Conservation (phyloP, 2,113 vertebrate genomes). For the Holacanthus passer region DNA sequence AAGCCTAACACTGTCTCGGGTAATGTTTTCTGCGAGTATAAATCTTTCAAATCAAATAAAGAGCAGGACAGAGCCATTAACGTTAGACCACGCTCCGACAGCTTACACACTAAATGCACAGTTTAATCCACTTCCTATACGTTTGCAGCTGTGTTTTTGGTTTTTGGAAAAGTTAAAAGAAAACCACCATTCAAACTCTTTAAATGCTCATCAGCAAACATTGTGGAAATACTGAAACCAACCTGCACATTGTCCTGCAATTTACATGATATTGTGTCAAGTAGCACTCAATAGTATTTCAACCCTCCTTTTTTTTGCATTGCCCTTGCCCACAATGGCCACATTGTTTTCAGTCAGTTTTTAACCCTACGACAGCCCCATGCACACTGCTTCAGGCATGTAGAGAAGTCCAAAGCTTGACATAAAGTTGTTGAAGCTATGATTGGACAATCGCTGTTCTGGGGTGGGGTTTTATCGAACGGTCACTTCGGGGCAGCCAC, state of each 20-base stretch:
- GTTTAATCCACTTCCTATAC: too few relatives aligned
- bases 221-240: neutral
- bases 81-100: neutral
- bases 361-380: neutral
- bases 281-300: neutral
- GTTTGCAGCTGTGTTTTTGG: too few relatives aligned
- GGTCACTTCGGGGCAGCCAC: slow-evolving; percentile 18
- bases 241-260: neutral
- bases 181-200: too few relatives aligned
- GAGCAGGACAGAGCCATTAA: neutral
- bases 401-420: neutral
- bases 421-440: neutral
- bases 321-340: neutral
- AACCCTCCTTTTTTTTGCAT: neutral
- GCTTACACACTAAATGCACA: too few relatives aligned
- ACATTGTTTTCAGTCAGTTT: neutral
- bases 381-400: neutral
- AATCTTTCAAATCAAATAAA: neutral
- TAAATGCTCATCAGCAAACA: neutral
- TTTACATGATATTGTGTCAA: neutral
- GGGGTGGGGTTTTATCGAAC: slow-evolving; percentile 24
- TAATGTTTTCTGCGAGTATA: neutral
- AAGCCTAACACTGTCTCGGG: neutral
- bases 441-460: slow-evolving; percentile 1
- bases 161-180: too few relatives aligned